Conservation (phyloP, 2,797 vertebrate species). For the Scolopax rusticola region DNA sequence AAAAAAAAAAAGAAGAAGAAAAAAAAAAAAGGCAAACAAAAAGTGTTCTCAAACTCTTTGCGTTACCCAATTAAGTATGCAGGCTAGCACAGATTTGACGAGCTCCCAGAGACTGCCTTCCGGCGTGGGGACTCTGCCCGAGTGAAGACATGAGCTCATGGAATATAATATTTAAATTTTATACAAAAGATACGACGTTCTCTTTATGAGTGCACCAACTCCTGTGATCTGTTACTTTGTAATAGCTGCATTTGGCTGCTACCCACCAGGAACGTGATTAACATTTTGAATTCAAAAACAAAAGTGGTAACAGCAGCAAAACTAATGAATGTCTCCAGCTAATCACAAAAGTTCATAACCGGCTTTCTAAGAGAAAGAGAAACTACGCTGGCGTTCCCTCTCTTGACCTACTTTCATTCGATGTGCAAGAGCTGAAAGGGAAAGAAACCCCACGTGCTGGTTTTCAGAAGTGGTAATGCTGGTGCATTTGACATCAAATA, state of each 20-base stretch:
- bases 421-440: not conserved
- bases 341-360: slow-evolving; percentile 32
- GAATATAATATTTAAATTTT: not conserved
- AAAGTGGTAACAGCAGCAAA: slow-evolving; percentile 58
- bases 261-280: slow-evolving; percentile 60
- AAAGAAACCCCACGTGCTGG: not conserved
- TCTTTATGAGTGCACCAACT: not conserved
- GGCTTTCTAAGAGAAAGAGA: slow-evolving; percentile 31
- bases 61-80: not conserved
- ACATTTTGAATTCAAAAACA: slow-evolving; percentile 65
- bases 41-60: slow-evolving; percentile 8
- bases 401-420: slow-evolving; percentile 41
- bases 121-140: not conserved
- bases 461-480: not conserved
- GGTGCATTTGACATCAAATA: not conserved
- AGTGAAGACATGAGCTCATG: not conserved
- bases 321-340: slow-evolving; percentile 35
- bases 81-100: not conserved
- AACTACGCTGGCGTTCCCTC: not conserved
- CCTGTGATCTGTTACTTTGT: slow-evolving; percentile 8
- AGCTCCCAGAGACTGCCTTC: not conserved
- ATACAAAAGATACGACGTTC: not conserved
- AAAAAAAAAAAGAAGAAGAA: too few relatives aligned
- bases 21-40: not conserved
- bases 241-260: slow-evolving; percentile 48